A percentile compares a stretch with the other conserved stretches of the same genome.
Evolutionary conservation across 2,113 vertebrate species (phyloP).

Genomic region (Atractosteus spatula): DNA sequence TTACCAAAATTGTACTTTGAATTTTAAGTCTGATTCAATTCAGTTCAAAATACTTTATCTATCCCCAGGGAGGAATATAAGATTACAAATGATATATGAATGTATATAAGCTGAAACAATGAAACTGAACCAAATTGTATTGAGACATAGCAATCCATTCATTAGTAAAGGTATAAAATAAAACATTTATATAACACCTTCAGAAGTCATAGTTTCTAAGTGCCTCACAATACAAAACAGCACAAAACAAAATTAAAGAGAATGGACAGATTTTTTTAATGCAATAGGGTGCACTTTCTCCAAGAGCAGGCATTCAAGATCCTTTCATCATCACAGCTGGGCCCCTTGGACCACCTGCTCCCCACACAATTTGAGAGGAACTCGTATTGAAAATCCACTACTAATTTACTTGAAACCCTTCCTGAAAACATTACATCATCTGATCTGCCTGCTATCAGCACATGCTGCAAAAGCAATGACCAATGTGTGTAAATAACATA

Average conservation of each 20-base stretch:
- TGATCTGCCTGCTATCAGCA: background rate
- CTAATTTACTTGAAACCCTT: background rate
- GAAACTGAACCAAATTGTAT: no score
- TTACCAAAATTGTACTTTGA: no score
- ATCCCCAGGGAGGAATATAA: no score
- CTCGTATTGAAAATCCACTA: conserved; percentile 5
- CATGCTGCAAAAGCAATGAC: background rate
- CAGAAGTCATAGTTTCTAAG: background rate
- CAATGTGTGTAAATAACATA: background rate
- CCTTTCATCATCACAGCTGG: background rate
- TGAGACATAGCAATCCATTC: no score
- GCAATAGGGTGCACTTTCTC: background rate
- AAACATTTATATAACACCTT: background rate
- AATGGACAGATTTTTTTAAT: background rate
- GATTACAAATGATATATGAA: no score
- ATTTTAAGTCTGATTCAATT: no score
- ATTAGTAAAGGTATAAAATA: background rate
- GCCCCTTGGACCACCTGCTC: background rate
- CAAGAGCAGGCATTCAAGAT: background rate
- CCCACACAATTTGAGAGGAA: background rate
- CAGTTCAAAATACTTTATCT: no score
- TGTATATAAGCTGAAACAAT: no score
- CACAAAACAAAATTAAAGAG: conserved; percentile 1
- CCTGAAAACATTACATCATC: background rate
- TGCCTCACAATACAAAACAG: background rate